Evolutionary conservation across 2,888 invertebrate species (phyloP), one percentile per base, ranked within the genome.

Genomic region (Eretmocerus hayati): DNA sequence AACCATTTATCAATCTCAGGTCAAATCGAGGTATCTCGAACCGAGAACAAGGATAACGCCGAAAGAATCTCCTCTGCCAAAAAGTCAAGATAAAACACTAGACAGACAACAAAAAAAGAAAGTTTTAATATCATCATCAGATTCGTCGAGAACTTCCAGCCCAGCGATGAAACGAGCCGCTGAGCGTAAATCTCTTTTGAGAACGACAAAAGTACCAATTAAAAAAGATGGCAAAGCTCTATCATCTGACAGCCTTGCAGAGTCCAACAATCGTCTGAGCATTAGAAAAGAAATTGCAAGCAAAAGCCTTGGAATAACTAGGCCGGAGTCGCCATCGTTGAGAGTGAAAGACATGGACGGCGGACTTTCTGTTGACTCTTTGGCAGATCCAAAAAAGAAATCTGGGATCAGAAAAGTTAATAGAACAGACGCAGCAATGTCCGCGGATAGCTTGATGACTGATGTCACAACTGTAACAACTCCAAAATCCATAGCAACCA

Each of bases 61-160:
- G 5, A 69, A 71, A 54, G 66, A 65, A 22, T 50, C 58, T 2
- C 15, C 50, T 1, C 49, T 57, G 1, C 59, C 58, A 43, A 46
- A 43, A 4, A 58, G 55, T 33, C 63, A 57, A 18, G 68, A 71
- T 8, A 65, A 69, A 36, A 58, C 67, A 15, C 58, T 67, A 18
- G 55, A 69, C 2, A n/a, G n/a, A n/a, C 74, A 72, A 23, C 76
- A 74, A 46, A 61, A 74, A 18, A 65, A 72, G 18, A 72, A 75
- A 33, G 75, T 74, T 54, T 72, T 76, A 63, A 71, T 77, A 15
- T 80, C 80, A 1, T 81, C 80, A 1, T 81, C 79, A 39, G 84
- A 84, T 58, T 84, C 84, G 1, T 84, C 84, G 1, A 74, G 83
- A 11, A 84, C 82, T 52, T 81, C 83, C 2, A 84, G 84, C 59